phyloP scores from a whole-genome alignment of 2,113 vertebrate species.

The Heptranchias perlo region DNA sequence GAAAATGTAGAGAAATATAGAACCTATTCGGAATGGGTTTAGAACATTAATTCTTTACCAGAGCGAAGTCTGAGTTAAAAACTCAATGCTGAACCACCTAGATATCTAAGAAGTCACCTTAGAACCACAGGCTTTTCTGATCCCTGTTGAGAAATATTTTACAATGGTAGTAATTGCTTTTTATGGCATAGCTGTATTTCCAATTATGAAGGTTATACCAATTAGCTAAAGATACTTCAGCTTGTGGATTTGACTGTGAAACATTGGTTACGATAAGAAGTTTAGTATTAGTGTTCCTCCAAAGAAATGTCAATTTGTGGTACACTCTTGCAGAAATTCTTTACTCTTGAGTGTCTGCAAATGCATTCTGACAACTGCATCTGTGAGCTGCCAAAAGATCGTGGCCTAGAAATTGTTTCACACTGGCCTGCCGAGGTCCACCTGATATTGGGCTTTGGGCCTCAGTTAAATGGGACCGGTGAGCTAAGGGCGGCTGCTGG shows the following conservation, averaged over 20 bases:
- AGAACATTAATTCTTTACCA: background rate
- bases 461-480: no score
- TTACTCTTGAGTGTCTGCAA: background rate
- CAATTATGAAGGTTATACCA: background rate
- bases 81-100: background rate
- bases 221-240: background rate
- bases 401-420: background rate
- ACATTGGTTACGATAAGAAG: background rate
- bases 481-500: no score
- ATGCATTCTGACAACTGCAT: background rate
- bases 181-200: background rate
- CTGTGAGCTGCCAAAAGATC: background rate
- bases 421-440: background rate
- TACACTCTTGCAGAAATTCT: background rate
- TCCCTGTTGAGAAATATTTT: background rate
- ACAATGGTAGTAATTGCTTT: background rate
- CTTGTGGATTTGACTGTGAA: background rate
- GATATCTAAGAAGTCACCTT: background rate
- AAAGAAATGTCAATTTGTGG: background rate
- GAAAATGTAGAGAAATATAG: background rate
- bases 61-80: background rate
- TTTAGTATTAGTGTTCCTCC: background rate
- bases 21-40: background rate
- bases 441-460: background rate
- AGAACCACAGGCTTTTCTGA: background rate